phyloP scores from a whole-genome alignment of 2,888 invertebrate species.

The Selenia dentaria region DNA sequence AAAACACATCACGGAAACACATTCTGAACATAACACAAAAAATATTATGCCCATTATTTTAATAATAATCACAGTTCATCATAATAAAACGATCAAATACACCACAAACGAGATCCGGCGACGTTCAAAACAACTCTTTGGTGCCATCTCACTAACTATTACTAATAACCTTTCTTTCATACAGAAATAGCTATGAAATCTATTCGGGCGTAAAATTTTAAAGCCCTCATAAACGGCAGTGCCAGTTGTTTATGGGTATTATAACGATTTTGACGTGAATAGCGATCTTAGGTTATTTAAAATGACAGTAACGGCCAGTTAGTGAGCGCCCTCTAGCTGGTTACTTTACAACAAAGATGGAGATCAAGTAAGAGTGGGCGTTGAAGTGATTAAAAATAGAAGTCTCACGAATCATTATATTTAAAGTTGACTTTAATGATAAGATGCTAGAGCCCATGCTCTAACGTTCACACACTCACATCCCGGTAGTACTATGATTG shows the following conservation, averaged over 20 bases:
- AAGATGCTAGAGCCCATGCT: too few species aligned
- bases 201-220: slow-evolving; percentile 64
- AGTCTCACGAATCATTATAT: slow-evolving; percentile 2
- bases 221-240: slow-evolving; percentile 62
- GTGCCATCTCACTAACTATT: slow-evolving; percentile 61
- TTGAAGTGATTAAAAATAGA: slow-evolving; percentile 20
- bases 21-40: slow-evolving; percentile 2
- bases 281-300: slow-evolving; percentile 56
- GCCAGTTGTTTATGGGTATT: slow-evolving; percentile 70
- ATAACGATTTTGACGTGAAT: slow-evolving; percentile 68
- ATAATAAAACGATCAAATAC: slow-evolving; percentile 48
- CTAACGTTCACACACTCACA: too few species aligned
- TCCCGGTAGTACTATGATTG: too few species aligned
- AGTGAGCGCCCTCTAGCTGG: slow-evolving; percentile 26
- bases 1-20: slow-evolving; percentile 5
- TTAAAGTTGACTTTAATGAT: too few species aligned
- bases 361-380: slow-evolving; percentile 37
- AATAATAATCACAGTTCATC: slow-evolving; percentile 40
- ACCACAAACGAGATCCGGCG: slow-evolving; percentile 47
- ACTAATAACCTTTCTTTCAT: slow-evolving; percentile 57
- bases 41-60: slow-evolving; percentile 31
- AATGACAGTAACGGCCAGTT: slow-evolving; percentile 40
- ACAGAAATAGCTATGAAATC: slow-evolving; percentile 48
- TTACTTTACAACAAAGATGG: neutral
- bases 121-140: slow-evolving; percentile 58